These are phyloP conservation scores for Sapajus apella DNA, from an alignment of 2,113 vertebrate species.

Conservation along the genomic window DNA sequence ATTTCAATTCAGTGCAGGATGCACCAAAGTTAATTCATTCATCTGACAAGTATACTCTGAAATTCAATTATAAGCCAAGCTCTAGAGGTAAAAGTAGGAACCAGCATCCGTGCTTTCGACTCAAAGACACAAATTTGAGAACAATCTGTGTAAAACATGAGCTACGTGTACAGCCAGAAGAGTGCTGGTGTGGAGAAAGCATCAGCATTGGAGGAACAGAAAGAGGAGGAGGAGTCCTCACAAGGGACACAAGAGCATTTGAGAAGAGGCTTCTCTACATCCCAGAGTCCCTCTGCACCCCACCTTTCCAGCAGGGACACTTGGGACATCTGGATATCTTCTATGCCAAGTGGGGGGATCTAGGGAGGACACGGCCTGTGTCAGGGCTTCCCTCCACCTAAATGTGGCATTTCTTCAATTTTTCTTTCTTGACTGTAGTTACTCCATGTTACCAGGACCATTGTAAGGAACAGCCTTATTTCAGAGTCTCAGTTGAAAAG, in stretches of 20 bases:
- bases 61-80: not conserved
- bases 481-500: not conserved
- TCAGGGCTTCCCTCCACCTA: not conserved
- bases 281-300: not conserved
- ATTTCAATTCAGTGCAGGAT: not conserved
- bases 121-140: not conserved
- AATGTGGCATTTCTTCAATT: not conserved
- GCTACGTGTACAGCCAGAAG: not conserved
- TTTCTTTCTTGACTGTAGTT: not conserved
- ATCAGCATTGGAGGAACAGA: accelerated
- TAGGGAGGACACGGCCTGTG: not conserved
- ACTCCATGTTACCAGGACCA: not conserved
- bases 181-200: not conserved
- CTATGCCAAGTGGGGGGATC: not conserved
- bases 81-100: not conserved
- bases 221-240: not conserved
- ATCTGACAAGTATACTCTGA: not conserved
- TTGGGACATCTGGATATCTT: not conserved
- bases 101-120: not conserved
- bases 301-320: not conserved
- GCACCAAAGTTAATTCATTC: not conserved
- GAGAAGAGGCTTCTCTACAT: not conserved
- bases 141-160: not conserved
- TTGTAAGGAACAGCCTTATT: not conserved
- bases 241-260: not conserved